These are phyloP conservation scores for Myanophis thanlyinensis DNA, from an alignment of 2,113 vertebrate genomes.

Conservation along the genomic window DNA sequence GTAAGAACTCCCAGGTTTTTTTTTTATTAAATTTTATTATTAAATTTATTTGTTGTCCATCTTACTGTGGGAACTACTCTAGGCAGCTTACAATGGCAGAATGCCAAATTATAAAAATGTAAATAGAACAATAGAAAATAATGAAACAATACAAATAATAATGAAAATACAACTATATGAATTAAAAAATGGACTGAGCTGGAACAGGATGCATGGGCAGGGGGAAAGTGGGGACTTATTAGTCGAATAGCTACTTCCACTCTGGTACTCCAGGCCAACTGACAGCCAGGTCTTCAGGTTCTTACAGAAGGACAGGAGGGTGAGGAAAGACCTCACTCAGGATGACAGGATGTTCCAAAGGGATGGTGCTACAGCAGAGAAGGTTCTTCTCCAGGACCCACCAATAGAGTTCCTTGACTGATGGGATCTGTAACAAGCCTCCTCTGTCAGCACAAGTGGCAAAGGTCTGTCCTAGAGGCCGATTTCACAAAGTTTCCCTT, in stretches of 20 bases:
- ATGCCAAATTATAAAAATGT: not conserved
- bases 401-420: not conserved
- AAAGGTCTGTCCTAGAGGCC: not conserved
- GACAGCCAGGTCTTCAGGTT: not conserved
- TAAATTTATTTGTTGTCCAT: not conserved
- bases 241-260: not conserved
- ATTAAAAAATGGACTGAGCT: not conserved
- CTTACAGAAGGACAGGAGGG: not conserved
- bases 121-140: not conserved
- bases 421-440: not conserved
- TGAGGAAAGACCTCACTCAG: not conserved
- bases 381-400: not conserved
- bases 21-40: too few species aligned
- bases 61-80: not conserved
- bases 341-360: not conserved
- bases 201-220: not conserved
- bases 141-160: not conserved
- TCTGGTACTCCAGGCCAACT: not conserved
- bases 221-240: not conserved
- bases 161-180: not conserved
- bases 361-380: not conserved
- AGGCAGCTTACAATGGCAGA: not conserved
- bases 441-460: not conserved
- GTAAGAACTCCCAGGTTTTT: not conserved
- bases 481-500: not conserved